phyloP scores from a whole-genome alignment of 2,113 vertebrate genomes.

The Alethe castanea region DNA sequence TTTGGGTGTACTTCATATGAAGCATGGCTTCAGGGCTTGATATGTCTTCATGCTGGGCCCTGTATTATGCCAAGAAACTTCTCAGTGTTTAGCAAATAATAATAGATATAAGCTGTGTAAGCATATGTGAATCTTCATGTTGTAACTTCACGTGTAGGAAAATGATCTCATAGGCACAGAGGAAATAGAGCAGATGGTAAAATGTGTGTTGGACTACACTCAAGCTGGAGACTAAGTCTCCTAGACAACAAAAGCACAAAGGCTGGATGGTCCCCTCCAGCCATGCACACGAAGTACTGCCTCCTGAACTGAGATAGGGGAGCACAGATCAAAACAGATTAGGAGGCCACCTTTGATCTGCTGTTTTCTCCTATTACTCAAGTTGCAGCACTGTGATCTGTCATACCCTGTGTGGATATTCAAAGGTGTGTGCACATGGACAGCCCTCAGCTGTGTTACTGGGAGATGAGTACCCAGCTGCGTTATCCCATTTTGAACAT shows the following conservation, averaged over 20 bases:
- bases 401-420: not conserved
- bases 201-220: conserved; percentile 2
- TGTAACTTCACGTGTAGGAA: not conserved
- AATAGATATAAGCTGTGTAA: conserved; percentile 46
- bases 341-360: not conserved
- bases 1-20: conserved; percentile 37
- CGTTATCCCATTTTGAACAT: not conserved
- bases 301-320: not conserved
- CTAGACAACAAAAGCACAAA: conserved; percentile 3
- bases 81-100: conserved; percentile 42
- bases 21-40: conserved; percentile 11
- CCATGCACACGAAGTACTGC: not conserved
- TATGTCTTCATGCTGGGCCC: conserved; percentile 4
- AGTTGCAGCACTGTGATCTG: not conserved
- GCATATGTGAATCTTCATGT: conserved; percentile 32
- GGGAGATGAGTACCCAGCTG: not conserved
- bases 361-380: not conserved
- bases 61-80: conserved; percentile 24
- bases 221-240: not conserved
- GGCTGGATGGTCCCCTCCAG: not conserved
- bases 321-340: conserved; percentile 1
- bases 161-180: conserved; percentile 22
- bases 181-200: conserved; percentile 26
- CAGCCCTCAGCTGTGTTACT: not conserved
- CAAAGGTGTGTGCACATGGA: not conserved